Conservation (phyloP, 1,140 invertebrate genomes). For the Musca vetustissima region DNA sequence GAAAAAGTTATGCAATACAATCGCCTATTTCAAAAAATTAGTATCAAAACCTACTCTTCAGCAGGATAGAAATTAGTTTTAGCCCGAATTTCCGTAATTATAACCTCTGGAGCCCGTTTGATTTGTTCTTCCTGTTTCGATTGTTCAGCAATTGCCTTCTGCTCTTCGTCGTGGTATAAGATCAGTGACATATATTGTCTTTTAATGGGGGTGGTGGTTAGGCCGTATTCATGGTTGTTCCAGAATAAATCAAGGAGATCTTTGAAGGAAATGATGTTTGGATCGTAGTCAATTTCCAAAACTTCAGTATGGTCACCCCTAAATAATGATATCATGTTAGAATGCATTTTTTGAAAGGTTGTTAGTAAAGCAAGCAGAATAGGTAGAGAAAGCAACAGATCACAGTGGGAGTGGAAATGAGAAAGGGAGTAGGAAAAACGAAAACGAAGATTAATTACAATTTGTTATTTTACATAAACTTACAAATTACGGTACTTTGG, state of each 20-base stretch:
- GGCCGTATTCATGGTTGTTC: slow-evolving; percentile 86
- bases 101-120: slow-evolving; percentile 60
- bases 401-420: neutral
- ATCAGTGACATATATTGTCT: slow-evolving; percentile 92
- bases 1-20: neutral
- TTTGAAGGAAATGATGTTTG: slow-evolving; percentile 71
- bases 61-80: slow-evolving; percentile 81
- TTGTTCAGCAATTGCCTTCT: slow-evolving; percentile 74
- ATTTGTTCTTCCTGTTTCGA: slow-evolving; percentile 68
- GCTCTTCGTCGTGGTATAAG: slow-evolving; percentile 87
- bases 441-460: slow-evolving; percentile 33
- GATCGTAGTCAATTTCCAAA: slow-evolving; percentile 88
- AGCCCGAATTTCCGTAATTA: slow-evolving; percentile 75
- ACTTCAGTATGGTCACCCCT: slow-evolving; percentile 94
- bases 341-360: slow-evolving; percentile 18
- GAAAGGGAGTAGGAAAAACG: slow-evolving; percentile 11
- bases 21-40: no score
- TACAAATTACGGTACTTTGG: slow-evolving; percentile 88
- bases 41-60: slow-evolving; percentile 76
- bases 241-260: slow-evolving; percentile 85
- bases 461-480: slow-evolving; percentile 51
- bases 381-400: slow-evolving; percentile 27
- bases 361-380: slow-evolving; percentile 39
- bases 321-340: slow-evolving; percentile 3
- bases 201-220: slow-evolving; percentile 76